Evolutionary conservation across 1,140 invertebrate genomes (phyloP), one percentile per base, ranked within the genome.

Genomic region (Lucilia sericata): DNA sequence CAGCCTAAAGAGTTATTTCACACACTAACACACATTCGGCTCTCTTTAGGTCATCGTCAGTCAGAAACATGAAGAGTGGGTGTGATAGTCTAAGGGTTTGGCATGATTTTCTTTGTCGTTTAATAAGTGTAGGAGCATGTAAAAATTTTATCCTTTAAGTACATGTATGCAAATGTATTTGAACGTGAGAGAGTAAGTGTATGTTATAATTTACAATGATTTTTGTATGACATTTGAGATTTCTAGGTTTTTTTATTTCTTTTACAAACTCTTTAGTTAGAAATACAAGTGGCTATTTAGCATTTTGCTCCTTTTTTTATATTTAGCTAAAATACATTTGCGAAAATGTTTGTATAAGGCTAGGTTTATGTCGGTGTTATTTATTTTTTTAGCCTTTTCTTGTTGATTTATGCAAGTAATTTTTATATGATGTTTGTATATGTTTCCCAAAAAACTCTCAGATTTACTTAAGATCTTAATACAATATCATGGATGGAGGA

Each of bases 391-490:
- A 30, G 25, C 14, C 51, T n/a, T 60, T 30, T 30, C 25, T 3
- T 60, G 55, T 60, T 60, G 55, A 60, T 60, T 60, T 60, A 60
- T 60, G 13, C 55, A 17, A n/a, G 55, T n/a, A n/a, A 60, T 60
- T 60, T 60, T 3, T 60, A 17, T 14, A 7, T 60, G 55, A 7
- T 60, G 14, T 60, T n/a, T 60, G n/a, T 17, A 42, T 60, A 17
- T 17, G 13, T 60, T 60, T 60, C 17, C 14, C 0, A 17, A 60
- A 60, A 60, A 60, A 7, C 25, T 30, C 25, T 2, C 55, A 60
- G 14, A n/a, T 60, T 60, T n/a, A 17, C 55, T 60, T 60, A 60
- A n/a, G 55, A 14, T 4, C 8, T 60, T 60, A 60, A 60, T 3
- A 60, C 55, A 60, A 60, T 14, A 60, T n/a, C 17, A 60, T n/a